Evolutionary conservation across 2,797 vertebrate species (phyloP), one percentile per base, ranked within the genome.

Genomic region (Percopsis omiscomaycus): DNA sequence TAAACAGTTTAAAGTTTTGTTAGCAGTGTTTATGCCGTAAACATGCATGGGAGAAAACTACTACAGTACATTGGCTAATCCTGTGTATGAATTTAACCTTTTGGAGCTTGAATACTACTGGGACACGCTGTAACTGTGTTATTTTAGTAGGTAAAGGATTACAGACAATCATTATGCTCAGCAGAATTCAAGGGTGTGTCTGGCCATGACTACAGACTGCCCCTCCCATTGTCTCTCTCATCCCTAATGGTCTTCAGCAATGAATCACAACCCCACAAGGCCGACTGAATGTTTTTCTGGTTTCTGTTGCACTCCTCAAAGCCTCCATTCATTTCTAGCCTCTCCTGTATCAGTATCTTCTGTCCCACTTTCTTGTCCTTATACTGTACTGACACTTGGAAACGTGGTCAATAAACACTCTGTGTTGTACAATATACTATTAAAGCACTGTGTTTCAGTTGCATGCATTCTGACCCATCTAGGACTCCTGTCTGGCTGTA

Each of bases 161-260:
- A 37, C 60, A 69, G 61, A 68, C 65, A 81, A 82, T 76, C 44
- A 80, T 71, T 78, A 68, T 16, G 53, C 46, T 77, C 11, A 68
- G 55, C 58, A 77, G 57, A 75, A 75, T 44, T 27, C n/a, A 55
- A 74, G 82, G 78, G 79, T 69, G 82, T 85, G 73, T 60, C 69
- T 51, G 27, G 64, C 66, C 65, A 54, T 14, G 3, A 73, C 27
- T 55, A 49, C 27, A 29, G 16, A 11, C 37, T 14, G 45, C 8
- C 50, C 16, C 56, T 77, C 65, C 66, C 29, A 13, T 49, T 28
- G 11, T 58, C 49, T 48, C 42, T 14, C 42, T 66, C 27, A 47
- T 10, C 28, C 60, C 69, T 64, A 28, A 56, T 27, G 51, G 60
- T 42, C 37, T 56, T 46, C 0, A 1, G 5, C 50, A 64, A 58